phyloP scores from a whole-genome alignment of 2,888 invertebrate genomes.

The Platynereis dumerilii region DNA sequence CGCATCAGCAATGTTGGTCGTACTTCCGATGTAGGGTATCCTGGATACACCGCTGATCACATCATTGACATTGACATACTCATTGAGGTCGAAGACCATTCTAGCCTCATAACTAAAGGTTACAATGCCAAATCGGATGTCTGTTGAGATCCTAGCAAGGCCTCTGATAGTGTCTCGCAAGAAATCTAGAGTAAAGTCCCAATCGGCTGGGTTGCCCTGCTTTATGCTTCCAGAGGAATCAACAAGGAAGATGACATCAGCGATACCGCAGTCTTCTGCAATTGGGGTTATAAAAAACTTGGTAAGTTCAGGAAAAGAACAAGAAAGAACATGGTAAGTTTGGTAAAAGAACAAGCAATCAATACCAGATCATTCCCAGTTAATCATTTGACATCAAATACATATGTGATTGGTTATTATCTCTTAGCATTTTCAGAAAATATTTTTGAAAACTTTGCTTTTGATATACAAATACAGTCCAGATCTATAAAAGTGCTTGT shows the following conservation, averaged over 20 bases:
- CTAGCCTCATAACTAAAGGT: not conserved
- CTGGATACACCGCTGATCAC: not conserved
- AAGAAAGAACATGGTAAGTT: no score
- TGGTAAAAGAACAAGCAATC: no score
- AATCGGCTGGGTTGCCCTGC: not conserved
- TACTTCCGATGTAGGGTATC: not conserved
- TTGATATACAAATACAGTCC: no score
- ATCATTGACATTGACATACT: not conserved
- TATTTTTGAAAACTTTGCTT: no score
- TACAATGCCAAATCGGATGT: not conserved
- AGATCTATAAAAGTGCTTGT: no score
- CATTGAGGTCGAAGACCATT: not conserved
- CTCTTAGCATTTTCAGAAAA: no score
- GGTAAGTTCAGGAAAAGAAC: no score
- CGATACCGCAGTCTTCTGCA: slow-evolving; percentile 3
- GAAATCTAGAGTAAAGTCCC: not conserved
- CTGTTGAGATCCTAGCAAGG: not conserved
- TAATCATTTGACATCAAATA: no score
- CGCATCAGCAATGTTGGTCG: not conserved
- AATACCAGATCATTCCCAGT: no score
- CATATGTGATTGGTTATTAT: no score
- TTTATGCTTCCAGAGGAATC: slow-evolving; percentile 5
- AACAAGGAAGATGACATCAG: slow-evolving; percentile 7
- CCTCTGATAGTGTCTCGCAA: not conserved
- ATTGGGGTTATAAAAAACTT: not conserved